These are phyloP conservation scores for Thymallus thymallus DNA, from an alignment of 2,113 vertebrate species.

Conservation along the genomic window DNA sequence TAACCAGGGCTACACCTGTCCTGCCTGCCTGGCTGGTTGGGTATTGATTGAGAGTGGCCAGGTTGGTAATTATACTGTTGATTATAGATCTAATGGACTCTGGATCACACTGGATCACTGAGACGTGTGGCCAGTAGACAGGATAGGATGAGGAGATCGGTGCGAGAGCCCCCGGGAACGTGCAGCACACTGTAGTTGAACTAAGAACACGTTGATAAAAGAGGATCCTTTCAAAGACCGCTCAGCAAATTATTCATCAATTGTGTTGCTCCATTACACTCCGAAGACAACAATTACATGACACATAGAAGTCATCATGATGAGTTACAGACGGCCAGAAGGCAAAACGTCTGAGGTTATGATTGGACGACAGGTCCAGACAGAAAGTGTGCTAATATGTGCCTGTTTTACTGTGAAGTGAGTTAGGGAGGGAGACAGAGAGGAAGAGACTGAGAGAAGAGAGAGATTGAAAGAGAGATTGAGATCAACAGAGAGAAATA, in stretches of 20 bases:
- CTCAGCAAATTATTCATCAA: conserved; percentile 53
- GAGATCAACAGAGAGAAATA: conserved; percentile 1
- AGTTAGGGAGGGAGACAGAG: neutral
- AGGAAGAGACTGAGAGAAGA: conserved; percentile 12
- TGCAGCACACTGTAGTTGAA: conserved; percentile 27
- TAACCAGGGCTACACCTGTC: no score
- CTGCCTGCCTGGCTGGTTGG: no score
- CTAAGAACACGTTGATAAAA: conserved; percentile 15
- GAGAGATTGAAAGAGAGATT: conserved; percentile 12
- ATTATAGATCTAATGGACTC: conserved; percentile 36
- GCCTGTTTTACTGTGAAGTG: no score
- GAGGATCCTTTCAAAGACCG: conserved; percentile 31
- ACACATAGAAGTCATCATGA: neutral
- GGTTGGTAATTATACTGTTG: conserved; percentile 48
- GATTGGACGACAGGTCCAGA: neutral
- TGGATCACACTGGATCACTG: neutral
- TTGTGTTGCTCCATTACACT: conserved; percentile 44
- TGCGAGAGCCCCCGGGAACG: conserved; percentile 13
- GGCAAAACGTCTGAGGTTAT: no score
- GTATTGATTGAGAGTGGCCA: neutral
- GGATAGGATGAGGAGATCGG: no score
- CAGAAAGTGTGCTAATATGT: conserved; percentile 1
- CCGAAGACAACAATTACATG: conserved; percentile 41
- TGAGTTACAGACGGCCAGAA: conserved; percentile 15
- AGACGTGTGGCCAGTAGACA: neutral